These are phyloP conservation scores for Plutomurus gul DNA, from an alignment of 1,140 invertebrate species.

Conservation along the genomic window DNA sequence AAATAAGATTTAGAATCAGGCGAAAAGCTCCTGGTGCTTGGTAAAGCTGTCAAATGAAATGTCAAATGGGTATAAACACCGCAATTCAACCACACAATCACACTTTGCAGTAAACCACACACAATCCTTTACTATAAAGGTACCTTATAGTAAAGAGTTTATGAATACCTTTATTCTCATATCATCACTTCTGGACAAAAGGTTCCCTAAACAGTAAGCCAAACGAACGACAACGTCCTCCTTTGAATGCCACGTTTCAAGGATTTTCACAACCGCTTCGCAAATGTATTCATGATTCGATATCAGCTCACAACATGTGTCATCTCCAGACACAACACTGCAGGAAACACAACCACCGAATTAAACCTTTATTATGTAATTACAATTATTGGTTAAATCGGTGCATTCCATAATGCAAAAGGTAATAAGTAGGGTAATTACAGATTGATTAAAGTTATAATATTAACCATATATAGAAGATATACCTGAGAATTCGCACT, in stretches of 20 bases:
- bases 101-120: background rate
- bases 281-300: conserved; percentile 62
- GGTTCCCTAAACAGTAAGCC: conserved; percentile 76
- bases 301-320: conserved; percentile 71
- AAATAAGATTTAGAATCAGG: conserved; percentile 64
- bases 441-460: conserved; percentile 12
- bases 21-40: conserved; percentile 63
- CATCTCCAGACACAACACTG: conserved; percentile 76
- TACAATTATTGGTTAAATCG: no score
- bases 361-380: no score
- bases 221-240: conserved; percentile 72
- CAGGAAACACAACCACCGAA: conserved; percentile 56
- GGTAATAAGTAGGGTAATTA: background rate
- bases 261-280: conserved; percentile 62
- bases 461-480: background rate
- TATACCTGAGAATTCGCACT: conserved; percentile 73
- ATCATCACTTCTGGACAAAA: conserved; percentile 71
- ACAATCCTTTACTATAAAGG: background rate
- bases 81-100: no score
- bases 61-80: no score
- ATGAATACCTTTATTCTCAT: conserved; percentile 64
- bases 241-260: conserved; percentile 65
- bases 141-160: background rate
- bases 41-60: conserved; percentile 60
- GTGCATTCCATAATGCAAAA: no score